These are phyloP conservation scores for Graphium colonna DNA, from an alignment of 2,888 invertebrate species.

Conservation along the genomic window DNA sequence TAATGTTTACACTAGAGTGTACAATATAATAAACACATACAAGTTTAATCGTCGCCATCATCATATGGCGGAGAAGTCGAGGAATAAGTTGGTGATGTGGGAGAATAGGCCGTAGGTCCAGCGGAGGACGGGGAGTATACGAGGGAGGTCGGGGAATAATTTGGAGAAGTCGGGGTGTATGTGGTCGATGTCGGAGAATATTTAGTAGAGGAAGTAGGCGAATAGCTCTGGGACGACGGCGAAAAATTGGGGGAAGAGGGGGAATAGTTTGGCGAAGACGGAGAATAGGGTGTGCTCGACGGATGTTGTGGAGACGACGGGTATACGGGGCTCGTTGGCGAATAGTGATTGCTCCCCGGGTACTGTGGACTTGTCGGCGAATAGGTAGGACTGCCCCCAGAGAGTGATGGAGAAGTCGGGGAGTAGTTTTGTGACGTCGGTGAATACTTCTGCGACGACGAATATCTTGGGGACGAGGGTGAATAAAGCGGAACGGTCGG, in stretches of 20 bases:
- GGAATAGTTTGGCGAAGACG: slow-evolving; percentile 86
- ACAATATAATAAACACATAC: background rate
- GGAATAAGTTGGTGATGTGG: slow-evolving; percentile 72
- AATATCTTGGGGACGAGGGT: slow-evolving; percentile 89
- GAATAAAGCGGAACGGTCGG: slow-evolving; percentile 90
- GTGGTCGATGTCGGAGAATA: slow-evolving; percentile 90
- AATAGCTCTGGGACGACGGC: too few species aligned
- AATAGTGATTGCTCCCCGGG: too few species aligned
- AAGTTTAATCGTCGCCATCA: slow-evolving; percentile 69
- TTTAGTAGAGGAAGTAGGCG: too few species aligned
- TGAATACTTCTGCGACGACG: slow-evolving; percentile 89
- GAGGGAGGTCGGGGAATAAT: slow-evolving; percentile 90
- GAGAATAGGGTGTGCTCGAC: slow-evolving; percentile 87
- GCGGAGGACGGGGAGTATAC: slow-evolving; percentile 88
- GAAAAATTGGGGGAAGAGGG: too few species aligned
- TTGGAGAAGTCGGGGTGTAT: slow-evolving; percentile 88
- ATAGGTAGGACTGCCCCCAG: slow-evolving; percentile 90
- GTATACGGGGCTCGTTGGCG: slow-evolving; percentile 90
- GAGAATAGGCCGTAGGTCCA: slow-evolving; percentile 77
- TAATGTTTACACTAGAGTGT: background rate
- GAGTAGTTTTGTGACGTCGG: slow-evolving; percentile 90
- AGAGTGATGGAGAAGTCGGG: slow-evolving; percentile 89
- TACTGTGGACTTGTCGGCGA: slow-evolving; percentile 92
- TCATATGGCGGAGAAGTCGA: slow-evolving; percentile 82
- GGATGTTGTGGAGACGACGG: slow-evolving; percentile 87